These are phyloP conservation scores for Catostylus mosaicus DNA, from an alignment of 30 jellyfish, hydroid and myxozoan species.

Conservation along the genomic window DNA sequence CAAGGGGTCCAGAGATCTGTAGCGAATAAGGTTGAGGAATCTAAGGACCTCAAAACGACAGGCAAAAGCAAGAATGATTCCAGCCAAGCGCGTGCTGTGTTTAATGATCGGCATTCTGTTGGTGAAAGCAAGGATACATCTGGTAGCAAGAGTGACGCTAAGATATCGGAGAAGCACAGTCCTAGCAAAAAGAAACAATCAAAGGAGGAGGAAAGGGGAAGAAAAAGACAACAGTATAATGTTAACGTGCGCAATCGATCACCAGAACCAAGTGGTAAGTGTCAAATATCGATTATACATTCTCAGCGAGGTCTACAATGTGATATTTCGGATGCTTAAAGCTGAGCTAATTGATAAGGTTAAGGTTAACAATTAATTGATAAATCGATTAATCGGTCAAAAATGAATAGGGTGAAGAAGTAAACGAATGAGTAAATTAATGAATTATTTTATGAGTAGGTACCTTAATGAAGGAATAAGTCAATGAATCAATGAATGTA, in stretches of 20 bases:
- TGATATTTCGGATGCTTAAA: too few relatives aligned
- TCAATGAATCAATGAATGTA: not conserved
- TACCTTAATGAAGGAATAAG: not conserved
- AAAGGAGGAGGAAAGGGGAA: slow-evolving; percentile 10
- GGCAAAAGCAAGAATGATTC: not conserved
- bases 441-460: too few relatives aligned
- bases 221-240: slow-evolving; percentile 16
- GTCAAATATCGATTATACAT: too few relatives aligned
- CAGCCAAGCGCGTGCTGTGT: not conserved
- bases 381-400: too few relatives aligned
- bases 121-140: not conserved
- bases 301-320: too few relatives aligned
- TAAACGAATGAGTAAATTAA: too few relatives aligned
- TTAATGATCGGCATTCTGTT: not conserved
- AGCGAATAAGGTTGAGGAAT: not conserved
- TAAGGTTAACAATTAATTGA: too few relatives aligned
- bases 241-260: slow-evolving; percentile 49
- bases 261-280: slow-evolving; percentile 37
- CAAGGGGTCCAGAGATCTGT: slow-evolving; percentile 16
- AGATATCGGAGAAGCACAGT: not conserved
- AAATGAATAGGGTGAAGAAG: too few relatives aligned
- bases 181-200: not conserved
- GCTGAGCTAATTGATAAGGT: too few relatives aligned
- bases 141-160: not conserved
- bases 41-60: not conserved